These are phyloP conservation scores for Ctenomys sociabilis DNA, from an alignment of 2,113 vertebrate species.

Conservation along the genomic window DNA sequence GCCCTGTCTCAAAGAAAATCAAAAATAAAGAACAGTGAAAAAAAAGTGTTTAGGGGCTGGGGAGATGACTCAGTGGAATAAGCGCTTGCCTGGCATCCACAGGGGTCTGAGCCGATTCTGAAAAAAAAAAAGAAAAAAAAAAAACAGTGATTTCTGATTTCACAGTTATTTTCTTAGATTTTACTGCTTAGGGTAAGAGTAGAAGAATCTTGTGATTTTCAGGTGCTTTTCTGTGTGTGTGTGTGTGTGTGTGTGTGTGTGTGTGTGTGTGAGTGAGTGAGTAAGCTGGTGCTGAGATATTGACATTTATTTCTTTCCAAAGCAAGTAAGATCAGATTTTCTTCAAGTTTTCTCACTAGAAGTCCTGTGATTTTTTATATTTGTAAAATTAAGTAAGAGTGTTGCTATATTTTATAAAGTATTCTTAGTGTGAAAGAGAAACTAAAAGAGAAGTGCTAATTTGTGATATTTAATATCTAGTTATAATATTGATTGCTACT, in stretches of 20 bases:
- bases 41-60: too few species aligned
- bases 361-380: neutral
- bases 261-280: too few species aligned
- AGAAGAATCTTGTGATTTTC: neutral
- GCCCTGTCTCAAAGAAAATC: too few species aligned
- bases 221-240: too few species aligned
- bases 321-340: neutral
- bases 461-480: neutral
- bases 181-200: neutral
- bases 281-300: neutral
- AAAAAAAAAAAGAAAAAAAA: neutral
- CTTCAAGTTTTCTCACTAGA: neutral
- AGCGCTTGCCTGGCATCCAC: too few species aligned
- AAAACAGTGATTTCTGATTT: neutral
- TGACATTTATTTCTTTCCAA: neutral
- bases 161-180: neutral
- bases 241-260: too few species aligned
- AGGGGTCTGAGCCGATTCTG: too few species aligned
- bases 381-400: neutral
- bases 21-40: neutral
- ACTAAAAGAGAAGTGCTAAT: neutral
- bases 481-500: neutral
- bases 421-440: neutral
- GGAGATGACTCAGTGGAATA: too few species aligned
- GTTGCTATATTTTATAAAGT: neutral